A percentile compares a stretch with the other conserved stretches of the same genome.
These are phyloP conservation scores for Gobio gobio DNA, from an alignment of 2,113 vertebrate genomes.

Conservation along the genomic window DNA sequence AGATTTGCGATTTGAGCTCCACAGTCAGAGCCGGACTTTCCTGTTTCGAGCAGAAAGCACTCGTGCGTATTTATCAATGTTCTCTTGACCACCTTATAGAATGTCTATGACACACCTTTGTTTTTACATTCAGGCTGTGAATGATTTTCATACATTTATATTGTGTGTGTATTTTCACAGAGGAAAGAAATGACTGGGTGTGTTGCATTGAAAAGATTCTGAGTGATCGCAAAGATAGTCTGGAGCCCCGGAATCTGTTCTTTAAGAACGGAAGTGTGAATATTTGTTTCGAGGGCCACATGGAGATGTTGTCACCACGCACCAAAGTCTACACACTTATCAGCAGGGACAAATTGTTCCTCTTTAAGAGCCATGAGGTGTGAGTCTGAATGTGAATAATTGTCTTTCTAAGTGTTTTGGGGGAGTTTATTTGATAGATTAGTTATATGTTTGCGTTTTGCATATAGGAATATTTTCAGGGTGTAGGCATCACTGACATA, in stretches of 20 bases:
- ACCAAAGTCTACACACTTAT: slow-evolving; percentile 76
- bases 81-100: not conserved
- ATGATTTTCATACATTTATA: not conserved
- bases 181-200: slow-evolving; percentile 57
- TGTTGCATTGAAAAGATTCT: slow-evolving; percentile 31
- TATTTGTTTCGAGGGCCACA: slow-evolving; percentile 64
- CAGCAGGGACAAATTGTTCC: slow-evolving; percentile 75
- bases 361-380: slow-evolving; percentile 80
- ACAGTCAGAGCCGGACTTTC: slow-evolving; percentile 80
- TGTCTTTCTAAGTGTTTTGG: not conserved
- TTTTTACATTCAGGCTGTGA: not conserved
- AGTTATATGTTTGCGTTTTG: not conserved
- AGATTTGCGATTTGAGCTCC: slow-evolving; percentile 82
- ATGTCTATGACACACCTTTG: not conserved
- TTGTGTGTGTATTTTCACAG: slow-evolving; percentile 56
- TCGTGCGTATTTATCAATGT: slow-evolving; percentile 63
- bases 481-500: slow-evolving; percentile 81
- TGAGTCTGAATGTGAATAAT: slow-evolving; percentile 8
- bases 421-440: not conserved
- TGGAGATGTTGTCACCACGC: slow-evolving; percentile 81
- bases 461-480: slow-evolving; percentile 75
- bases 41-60: slow-evolving; percentile 80
- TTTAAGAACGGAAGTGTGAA: slow-evolving; percentile 1
- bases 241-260: not conserved
- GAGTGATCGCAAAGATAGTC: not conserved